Percentiles rank a stretch among this genome's conserved stretches.
These are phyloP conservation scores for Mesopsocus fuscifrons DNA, from an alignment of 2,888 invertebrate genomes.

Conservation along the genomic window DNA sequence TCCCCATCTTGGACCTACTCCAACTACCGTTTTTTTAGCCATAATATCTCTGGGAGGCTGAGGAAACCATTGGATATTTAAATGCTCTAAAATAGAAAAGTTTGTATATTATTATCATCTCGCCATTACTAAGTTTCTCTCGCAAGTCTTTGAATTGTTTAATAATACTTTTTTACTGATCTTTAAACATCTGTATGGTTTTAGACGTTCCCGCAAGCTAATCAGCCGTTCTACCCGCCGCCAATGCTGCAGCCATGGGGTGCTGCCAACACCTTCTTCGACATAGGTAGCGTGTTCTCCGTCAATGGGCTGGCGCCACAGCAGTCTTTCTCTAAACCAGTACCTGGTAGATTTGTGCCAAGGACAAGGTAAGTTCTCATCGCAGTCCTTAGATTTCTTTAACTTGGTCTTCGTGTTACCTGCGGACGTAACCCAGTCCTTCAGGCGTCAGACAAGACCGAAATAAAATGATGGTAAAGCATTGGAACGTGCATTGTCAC, in stretches of 20 bases:
- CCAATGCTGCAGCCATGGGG: constrained; percentile 37
- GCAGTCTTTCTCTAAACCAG: constrained; percentile 36
- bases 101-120: no score
- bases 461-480: no score
- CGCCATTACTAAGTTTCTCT: no score
- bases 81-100: no score
- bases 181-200: no score
- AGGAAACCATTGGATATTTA: no score
- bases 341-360: constrained; percentile 28
- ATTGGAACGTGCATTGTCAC: no score
- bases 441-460: constrained; percentile 1
- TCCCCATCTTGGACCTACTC: no score
- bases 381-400: neutral
- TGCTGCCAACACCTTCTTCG: constrained; percentile 36
- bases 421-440: neutral
- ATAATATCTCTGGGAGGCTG: no score
- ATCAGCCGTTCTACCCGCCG: constrained; percentile 38
- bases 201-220: constrained; percentile 30
- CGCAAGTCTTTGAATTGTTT: no score
- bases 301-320: constrained; percentile 54
- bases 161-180: no score
- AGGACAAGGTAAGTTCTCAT: constrained; percentile 23
- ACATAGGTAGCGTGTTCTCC: constrained; percentile 48
- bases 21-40: no score
- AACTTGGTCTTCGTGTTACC: neutral